Conservation (phyloP, 2,113 vertebrate genomes). For the Rhinichthys klamathensis region DNA sequence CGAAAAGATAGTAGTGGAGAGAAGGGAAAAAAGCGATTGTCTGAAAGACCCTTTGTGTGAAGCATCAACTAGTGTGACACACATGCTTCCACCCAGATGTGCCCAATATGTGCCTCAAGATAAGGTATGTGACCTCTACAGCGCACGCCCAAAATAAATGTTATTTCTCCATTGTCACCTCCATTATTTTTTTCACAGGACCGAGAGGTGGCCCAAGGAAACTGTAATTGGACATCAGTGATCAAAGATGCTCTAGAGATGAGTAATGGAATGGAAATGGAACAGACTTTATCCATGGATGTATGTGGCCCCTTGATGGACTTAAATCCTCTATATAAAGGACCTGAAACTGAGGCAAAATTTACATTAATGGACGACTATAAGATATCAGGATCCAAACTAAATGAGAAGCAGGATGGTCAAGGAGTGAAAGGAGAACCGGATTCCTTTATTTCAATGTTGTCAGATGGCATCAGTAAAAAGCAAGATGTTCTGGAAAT, state of each 20-base stretch:
- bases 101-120: constrained; percentile 1
- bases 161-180: neutral
- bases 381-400: neutral
- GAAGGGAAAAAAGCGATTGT: neutral
- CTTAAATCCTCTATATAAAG: constrained; percentile 22
- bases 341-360: neutral
- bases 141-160: neutral
- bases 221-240: constrained; percentile 39
- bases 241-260: constrained; percentile 45
- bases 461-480: constrained; percentile 18
- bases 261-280: constrained; percentile 40
- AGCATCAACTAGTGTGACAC: neutral
- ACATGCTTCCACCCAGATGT: neutral
- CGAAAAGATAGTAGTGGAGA: neutral
- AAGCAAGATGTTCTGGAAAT: constrained; percentile 18
- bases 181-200: constrained; percentile 27
- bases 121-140: constrained; percentile 27
- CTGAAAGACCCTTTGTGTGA: neutral
- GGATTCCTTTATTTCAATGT: neutral
- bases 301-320: neutral
- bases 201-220: neutral
- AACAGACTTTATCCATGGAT: constrained; percentile 7
- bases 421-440: neutral
- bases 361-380: neutral
- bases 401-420: neutral